A percentile compares a stretch with the other conserved stretches of the same genome.
phyloP scores from a whole-genome alignment of 37 sponge, comb jelly and placozoan species.

The Diacarnus erythraeanus region DNA sequence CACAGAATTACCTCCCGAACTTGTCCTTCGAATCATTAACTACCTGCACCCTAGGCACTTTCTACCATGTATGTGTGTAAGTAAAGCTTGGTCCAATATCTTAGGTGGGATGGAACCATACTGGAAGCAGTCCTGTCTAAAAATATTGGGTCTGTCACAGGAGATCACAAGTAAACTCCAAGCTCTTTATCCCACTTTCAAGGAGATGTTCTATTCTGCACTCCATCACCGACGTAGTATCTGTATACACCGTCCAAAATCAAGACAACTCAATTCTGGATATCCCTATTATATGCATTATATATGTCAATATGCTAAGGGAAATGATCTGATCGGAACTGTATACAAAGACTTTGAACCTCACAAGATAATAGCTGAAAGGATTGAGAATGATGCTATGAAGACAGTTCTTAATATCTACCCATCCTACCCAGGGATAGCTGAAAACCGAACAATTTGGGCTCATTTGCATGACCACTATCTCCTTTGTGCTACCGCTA shows the following conservation, averaged over 20 bases:
- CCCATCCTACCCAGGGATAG: neutral
- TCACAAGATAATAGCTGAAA: constrained; percentile 10
- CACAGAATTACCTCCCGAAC: constrained; percentile 42
- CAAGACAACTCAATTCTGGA: neutral
- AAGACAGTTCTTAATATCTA: neutral
- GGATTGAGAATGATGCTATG: neutral
- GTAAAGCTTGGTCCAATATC: constrained; percentile 9
- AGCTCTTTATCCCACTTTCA: constrained; percentile 7
- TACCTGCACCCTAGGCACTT: constrained; percentile 21
- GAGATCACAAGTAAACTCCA: neutral
- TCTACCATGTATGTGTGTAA: constrained; percentile 23
- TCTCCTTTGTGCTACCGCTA: constrained; percentile 31
- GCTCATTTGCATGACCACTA: neutral
- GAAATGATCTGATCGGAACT: constrained; percentile 16
- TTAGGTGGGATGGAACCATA: constrained; percentile 31
- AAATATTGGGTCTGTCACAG: constrained; percentile 27
- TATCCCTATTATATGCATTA: constrained; percentile 41
- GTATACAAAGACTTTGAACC: constrained; percentile 50
- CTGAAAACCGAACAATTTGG: constrained; percentile 37
- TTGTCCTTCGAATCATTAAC: constrained; percentile 25
- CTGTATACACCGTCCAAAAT: neutral
- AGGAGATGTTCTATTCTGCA: neutral
- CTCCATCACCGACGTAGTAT: constrained; percentile 1
- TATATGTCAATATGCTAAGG: constrained; percentile 17
- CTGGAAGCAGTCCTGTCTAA: constrained; percentile 30